Conservation (phyloP, 2,888 invertebrate genomes). For the Nomada ferruginata region DNA sequence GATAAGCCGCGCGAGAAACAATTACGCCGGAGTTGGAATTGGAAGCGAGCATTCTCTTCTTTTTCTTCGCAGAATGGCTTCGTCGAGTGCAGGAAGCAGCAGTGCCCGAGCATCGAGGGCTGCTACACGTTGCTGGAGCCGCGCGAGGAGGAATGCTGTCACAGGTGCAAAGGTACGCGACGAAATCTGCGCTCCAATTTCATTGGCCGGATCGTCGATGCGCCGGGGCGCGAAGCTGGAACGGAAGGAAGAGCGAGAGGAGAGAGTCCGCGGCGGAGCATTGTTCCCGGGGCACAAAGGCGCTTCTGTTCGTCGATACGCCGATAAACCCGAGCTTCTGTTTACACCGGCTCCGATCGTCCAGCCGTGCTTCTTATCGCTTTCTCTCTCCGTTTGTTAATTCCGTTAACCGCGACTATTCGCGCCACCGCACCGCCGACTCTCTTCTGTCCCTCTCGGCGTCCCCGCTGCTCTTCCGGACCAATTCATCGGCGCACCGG, state of each 20-base stretch:
- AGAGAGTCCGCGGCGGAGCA: slow-evolving; percentile 61
- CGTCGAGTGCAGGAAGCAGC: slow-evolving; percentile 91
- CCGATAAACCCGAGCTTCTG: slow-evolving; percentile 68
- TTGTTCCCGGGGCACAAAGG: slow-evolving; percentile 72
- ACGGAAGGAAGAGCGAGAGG: slow-evolving; percentile 21
- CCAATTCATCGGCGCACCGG: too few relatives aligned
- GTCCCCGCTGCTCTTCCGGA: background rate
- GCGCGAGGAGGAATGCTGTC: slow-evolving; percentile 91
- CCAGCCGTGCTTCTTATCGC: slow-evolving; percentile 66
- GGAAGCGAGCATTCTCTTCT: background rate
- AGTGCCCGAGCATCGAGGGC: slow-evolving; percentile 93
- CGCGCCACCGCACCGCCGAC: slow-evolving; percentile 15
- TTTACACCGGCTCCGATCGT: slow-evolving; percentile 57
- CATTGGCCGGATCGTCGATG: background rate
- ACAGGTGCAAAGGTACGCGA: slow-evolving; percentile 90
- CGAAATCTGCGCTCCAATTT: slow-evolving; percentile 10
- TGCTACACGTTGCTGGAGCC: slow-evolving; percentile 91
- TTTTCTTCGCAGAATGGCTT: slow-evolving; percentile 90
- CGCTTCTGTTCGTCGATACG: slow-evolving; percentile 68
- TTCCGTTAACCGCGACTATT: slow-evolving; percentile 74
- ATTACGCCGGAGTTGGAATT: slow-evolving; percentile 42
- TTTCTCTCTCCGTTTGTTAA: slow-evolving; percentile 73
- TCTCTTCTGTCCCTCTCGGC: background rate
- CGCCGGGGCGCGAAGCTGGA: background rate
- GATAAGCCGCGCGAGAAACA: slow-evolving; percentile 63